Base-by-base conservation (phyloP, 2,797 vertebrate species). In the Eptatretus atami region DNA sequence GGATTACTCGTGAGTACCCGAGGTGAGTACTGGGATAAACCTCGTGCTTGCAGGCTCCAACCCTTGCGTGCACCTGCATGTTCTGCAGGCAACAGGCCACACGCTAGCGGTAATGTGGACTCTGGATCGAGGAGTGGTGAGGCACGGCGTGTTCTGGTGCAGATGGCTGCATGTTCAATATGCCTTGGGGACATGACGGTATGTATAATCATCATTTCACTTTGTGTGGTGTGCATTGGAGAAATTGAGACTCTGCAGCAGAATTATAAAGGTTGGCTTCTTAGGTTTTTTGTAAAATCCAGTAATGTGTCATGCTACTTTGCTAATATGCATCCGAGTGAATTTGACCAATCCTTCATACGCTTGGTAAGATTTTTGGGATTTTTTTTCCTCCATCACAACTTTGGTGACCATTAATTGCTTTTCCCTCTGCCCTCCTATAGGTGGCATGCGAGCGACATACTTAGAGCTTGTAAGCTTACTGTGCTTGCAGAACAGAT, bases 111-210 rank as follows among this genome's bases (percentile, higher is more conserved):
- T 11, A 24, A n/a, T 44, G 31, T 8, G 31, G 31, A 44, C n/a
- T 44, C 31, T 4, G 31, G 31, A 44, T 44, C 31, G 31, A n/a
- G 31, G 31, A 8, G 31, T 44, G 31, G 31, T 8, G 31, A 98
- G 72, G 81, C 79, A 65, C 83, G 94, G 70, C 76, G 88, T 70
- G 79, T 85, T 0, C 74, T 88, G 24, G 92, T 98, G 69, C 92
- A 98, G 73, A 79, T 93, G 69, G 90, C 90, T 0, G 83, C 86
- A 0, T 98, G 90, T n/a, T 71, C 92, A 98, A 76, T 94, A 90
- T 14, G 82, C 86, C 6, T 78, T 96, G 31, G 90, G 87, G 68
- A 63, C 82, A 88, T 71, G n/a, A 78, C 80, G 71, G 90, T 98
- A 74, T 0, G n/a, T 75, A 9, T 5, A 44, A 44, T 44, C 31